Evolutionary conservation across 1,140 invertebrate species (phyloP).

Genomic region (Caenorhabditis inopinata): DNA sequence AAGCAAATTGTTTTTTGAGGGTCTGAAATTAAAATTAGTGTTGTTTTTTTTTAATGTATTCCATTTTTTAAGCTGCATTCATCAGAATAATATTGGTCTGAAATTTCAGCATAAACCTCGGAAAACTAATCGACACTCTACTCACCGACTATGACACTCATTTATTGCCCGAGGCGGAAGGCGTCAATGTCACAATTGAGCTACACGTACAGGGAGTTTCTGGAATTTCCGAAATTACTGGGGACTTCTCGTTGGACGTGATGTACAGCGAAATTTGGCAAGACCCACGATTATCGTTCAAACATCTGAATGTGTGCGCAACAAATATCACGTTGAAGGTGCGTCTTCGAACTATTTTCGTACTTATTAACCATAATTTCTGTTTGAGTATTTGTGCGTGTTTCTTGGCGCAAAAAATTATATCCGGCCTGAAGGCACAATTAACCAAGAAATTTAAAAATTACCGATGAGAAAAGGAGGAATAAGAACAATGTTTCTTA

Average conservation of each 20-base stretch:
- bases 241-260: constrained; percentile 63
- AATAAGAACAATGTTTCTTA: too few species aligned
- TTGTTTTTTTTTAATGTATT: too few species aligned
- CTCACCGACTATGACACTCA: constrained; percentile 63
- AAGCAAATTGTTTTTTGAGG: too few species aligned
- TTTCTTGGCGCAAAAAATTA: too few species aligned
- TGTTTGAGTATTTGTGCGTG: too few species aligned
- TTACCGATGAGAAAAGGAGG: too few species aligned
- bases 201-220: constrained; percentile 66
- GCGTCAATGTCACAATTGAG: constrained; percentile 66
- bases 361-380: too few species aligned
- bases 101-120: constrained; percentile 57
- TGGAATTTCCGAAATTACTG: constrained; percentile 65
- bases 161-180: constrained; percentile 64
- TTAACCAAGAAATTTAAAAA: too few species aligned
- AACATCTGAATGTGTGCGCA: constrained; percentile 65
- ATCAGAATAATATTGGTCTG: too few species aligned
- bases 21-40: too few species aligned
- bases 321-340: constrained; percentile 66
- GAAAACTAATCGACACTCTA: constrained; percentile 61
- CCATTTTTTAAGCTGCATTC: too few species aligned
- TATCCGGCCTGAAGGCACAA: too few species aligned
- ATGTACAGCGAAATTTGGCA: constrained; percentile 66
- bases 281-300: constrained; percentile 62
- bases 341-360: neutral